These are phyloP conservation scores for Herminia tarsipennalis DNA, from an alignment of 2,888 invertebrate genomes.

Conservation along the genomic window DNA sequence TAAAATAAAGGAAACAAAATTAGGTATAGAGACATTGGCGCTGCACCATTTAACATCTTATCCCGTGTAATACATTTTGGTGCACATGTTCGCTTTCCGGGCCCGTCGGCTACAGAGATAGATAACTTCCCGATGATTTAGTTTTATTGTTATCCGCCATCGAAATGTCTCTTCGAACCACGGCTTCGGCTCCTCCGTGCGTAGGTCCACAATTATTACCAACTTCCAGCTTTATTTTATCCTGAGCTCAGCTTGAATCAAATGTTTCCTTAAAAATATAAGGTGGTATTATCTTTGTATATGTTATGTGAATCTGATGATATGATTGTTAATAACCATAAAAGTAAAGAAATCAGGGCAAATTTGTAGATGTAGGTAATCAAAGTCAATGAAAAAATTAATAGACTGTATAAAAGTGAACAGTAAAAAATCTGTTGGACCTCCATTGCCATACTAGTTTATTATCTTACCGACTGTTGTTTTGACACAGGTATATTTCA, in stretches of 20 bases:
- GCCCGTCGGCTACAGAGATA: conserved; percentile 70
- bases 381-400: too few relatives aligned
- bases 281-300: background rate
- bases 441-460: too few relatives aligned
- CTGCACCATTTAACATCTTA: conserved; percentile 76
- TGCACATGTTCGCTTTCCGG: conserved; percentile 72
- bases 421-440: too few relatives aligned
- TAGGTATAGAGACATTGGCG: conserved; percentile 61
- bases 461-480: too few relatives aligned
- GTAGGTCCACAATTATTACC: conserved; percentile 47
- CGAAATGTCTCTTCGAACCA: conserved; percentile 66
- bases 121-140: conserved; percentile 85
- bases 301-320: background rate
- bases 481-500: too few relatives aligned
- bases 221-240: conserved; percentile 39
- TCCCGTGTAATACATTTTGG: conserved; percentile 71
- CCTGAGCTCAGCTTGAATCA: conserved; percentile 27
- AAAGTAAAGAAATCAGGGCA: too few relatives aligned
- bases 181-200: conserved; percentile 44
- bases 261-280: conserved; percentile 27
- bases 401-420: too few relatives aligned
- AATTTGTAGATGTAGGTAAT: too few relatives aligned
- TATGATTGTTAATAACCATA: too few relatives aligned
- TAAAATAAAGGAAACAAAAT: conserved; percentile 43
- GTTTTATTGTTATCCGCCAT: conserved; percentile 82